Evolutionary conservation across 2,797 vertebrate species (phyloP).

Genomic region (Allobates femoralis): DNA sequence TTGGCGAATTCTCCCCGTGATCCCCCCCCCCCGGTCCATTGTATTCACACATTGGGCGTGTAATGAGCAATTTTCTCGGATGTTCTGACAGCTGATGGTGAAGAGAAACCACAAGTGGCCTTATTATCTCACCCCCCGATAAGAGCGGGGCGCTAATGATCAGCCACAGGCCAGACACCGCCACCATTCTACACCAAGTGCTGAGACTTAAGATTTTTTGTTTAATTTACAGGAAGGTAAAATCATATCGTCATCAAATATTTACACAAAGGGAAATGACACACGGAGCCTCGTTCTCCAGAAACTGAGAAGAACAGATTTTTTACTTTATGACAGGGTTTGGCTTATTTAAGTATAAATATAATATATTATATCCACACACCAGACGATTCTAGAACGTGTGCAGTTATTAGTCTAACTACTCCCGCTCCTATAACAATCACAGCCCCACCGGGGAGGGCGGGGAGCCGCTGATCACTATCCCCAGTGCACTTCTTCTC

Average conservation of each 20-base stretch:
- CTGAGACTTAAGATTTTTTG: background rate
- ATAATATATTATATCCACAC: too few species aligned
- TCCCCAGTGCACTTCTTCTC: too few species aligned
- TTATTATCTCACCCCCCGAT: slow-evolving; percentile 46
- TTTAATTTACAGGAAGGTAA: background rate
- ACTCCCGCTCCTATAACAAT: too few species aligned
- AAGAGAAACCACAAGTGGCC: slow-evolving; percentile 20
- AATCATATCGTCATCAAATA: slow-evolving; percentile 32
- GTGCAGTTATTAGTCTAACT: too few species aligned
- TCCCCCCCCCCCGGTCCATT: background rate
- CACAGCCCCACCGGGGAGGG: too few species aligned
- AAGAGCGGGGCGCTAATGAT: slow-evolving; percentile 8
- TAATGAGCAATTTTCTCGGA: slow-evolving; percentile 24
- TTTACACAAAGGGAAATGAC: background rate
- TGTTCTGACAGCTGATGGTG: slow-evolving; percentile 22
- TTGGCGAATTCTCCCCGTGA: background rate
- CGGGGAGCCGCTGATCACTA: too few species aligned
- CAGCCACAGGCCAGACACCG: background rate
- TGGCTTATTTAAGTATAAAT: too few species aligned
- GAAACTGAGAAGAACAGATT: background rate
- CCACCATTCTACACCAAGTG: background rate
- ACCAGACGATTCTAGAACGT: too few species aligned
- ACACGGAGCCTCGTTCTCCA: background rate
- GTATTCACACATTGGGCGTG: slow-evolving; percentile 20
- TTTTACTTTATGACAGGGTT: too few species aligned